phyloP scores from a whole-genome alignment of 2,113 vertebrate genomes.

The Thamnophis sirtalis region DNA sequence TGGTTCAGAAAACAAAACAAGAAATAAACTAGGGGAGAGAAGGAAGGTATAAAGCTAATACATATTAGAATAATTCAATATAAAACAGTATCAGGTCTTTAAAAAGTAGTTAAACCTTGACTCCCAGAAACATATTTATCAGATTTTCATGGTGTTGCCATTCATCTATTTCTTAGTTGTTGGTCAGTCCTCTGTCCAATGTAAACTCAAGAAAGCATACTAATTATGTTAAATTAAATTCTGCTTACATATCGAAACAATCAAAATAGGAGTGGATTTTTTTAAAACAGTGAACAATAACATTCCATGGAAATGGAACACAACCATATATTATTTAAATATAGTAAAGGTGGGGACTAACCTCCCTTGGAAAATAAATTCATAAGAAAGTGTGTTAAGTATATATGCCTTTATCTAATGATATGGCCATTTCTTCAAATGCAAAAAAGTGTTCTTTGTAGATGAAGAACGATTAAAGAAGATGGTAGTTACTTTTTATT shows the following conservation, averaged over 20 bases:
- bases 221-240: background rate
- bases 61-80: background rate
- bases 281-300: background rate
- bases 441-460: background rate
- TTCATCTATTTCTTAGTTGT: background rate
- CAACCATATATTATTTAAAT: background rate
- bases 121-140: background rate
- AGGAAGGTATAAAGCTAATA: background rate
- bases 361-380: background rate
- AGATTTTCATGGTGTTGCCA: background rate
- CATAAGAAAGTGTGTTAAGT: background rate
- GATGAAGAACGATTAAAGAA: background rate
- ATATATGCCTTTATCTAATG: background rate
- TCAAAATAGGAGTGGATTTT: background rate
- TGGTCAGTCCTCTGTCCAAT: background rate
- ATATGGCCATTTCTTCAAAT: background rate
- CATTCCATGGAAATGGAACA: background rate
- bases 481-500: background rate
- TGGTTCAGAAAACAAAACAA: background rate
- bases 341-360: background rate
- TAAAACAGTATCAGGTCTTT: background rate
- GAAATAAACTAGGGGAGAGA: background rate
- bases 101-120: background rate
- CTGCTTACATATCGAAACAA: background rate
- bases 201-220: background rate